Percentiles rank a stretch among this genome's conserved stretches.
phyloP scores from a whole-genome alignment of 2,797 vertebrate species.

The Xiphophorus birchmanni region DNA sequence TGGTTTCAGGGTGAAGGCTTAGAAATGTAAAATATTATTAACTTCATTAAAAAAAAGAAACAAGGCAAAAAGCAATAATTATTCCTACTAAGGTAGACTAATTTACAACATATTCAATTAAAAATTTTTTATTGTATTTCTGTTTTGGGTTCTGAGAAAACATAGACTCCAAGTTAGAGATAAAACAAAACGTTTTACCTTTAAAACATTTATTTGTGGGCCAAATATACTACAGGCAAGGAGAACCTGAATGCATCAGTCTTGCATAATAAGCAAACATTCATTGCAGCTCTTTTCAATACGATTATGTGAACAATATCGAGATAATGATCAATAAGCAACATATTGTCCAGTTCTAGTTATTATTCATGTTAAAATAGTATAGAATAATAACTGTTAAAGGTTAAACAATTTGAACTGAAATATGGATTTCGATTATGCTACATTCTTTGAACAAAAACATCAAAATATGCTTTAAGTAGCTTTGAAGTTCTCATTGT shows the following conservation, averaged over 20 bases:
- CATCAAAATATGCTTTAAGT: not conserved
- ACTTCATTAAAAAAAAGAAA: not conserved
- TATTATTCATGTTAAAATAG: not conserved
- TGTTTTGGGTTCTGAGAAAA: too few species aligned
- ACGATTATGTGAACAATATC: not conserved
- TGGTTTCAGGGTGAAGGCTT: not conserved
- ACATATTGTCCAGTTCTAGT: not conserved
- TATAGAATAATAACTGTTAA: not conserved
- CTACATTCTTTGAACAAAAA: not conserved
- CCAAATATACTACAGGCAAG: not conserved
- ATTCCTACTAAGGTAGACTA: not conserved
- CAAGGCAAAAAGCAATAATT: not conserved
- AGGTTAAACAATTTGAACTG: not conserved
- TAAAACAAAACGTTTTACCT: not conserved
- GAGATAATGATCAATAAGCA: too few species aligned
- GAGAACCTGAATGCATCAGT: not conserved
- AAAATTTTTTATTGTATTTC: not conserved
- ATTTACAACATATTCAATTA: not conserved
- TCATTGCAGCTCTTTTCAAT: not conserved
- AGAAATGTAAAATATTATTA: not conserved
- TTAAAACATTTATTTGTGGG: not conserved
- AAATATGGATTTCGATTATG: not conserved
- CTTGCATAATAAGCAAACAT: not conserved
- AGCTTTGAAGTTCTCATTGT: not conserved
- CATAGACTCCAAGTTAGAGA: not conserved